phyloP scores from a whole-genome alignment of 2,888 invertebrate species.

The Xylocampa areola region DNA sequence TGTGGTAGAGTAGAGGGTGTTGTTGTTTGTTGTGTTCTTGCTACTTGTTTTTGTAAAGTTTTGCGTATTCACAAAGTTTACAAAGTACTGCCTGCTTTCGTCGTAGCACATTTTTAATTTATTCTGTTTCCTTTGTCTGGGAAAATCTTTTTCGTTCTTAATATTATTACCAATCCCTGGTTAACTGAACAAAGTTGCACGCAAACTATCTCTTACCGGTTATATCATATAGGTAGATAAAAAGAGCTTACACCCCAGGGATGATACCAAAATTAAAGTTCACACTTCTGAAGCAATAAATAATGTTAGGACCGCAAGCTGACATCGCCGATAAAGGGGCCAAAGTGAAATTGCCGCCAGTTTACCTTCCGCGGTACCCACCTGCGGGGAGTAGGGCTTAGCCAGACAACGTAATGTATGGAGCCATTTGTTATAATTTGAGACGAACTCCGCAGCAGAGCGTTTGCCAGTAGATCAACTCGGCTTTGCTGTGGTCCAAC shows the following conservation, averaged over 20 bases:
- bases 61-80: no score
- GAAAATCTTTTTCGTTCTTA: no score
- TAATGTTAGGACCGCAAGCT: slow-evolving; percentile 57
- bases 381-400: slow-evolving; percentile 56
- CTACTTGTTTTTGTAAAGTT: no score
- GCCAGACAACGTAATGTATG: slow-evolving; percentile 71
- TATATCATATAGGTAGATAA: slow-evolving; percentile 38
- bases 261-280: slow-evolving; percentile 53
- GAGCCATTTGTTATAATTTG: slow-evolving; percentile 78
- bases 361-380: slow-evolving; percentile 51
- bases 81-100: no score
- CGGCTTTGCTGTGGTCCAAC: slow-evolving; percentile 10
- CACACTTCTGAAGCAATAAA: slow-evolving; percentile 57
- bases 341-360: slow-evolving; percentile 59
- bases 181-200: slow-evolving; percentile 20
- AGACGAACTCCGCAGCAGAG: slow-evolving; percentile 60
- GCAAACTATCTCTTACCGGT: slow-evolving; percentile 1
- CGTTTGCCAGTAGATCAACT: slow-evolving; percentile 50
- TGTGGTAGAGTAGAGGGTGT: no score
- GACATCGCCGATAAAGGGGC: slow-evolving; percentile 61
- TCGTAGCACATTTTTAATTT: no score
- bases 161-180: no score
- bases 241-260: slow-evolving; percentile 37
- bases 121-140: no score
- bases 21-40: no score